These are phyloP conservation scores for Malachius bipustulatus DNA, from an alignment of 2,888 invertebrate genomes.

Conservation along the genomic window DNA sequence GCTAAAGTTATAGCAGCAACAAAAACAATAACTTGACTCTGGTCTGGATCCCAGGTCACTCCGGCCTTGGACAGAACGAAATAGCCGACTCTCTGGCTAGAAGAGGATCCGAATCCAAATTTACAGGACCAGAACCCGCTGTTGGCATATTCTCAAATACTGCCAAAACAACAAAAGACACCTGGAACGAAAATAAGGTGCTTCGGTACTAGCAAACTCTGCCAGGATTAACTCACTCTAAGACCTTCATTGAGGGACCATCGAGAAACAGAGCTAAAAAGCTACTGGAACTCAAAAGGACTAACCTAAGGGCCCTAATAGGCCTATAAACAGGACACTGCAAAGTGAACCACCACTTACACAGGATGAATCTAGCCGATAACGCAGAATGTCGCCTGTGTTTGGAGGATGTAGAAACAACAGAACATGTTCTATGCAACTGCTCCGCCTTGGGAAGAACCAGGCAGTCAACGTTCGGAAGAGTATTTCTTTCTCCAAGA, in stretches of 20 bases:
- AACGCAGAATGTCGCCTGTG: background rate
- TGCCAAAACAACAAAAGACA: background rate
- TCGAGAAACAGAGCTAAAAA: background rate
- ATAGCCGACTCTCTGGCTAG: no score
- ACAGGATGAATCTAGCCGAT: background rate
- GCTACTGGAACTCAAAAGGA: background rate
- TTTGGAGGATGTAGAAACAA: background rate
- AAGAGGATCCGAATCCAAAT: background rate
- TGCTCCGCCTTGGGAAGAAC: background rate
- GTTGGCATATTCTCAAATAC: background rate
- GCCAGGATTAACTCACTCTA: conserved; percentile 2
- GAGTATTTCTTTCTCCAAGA: no score
- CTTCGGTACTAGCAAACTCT: background rate
- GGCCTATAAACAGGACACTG: conserved; percentile 2
- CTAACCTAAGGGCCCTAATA: background rate
- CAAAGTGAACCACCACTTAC: background rate
- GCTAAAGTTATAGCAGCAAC: no score
- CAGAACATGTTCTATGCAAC: background rate
- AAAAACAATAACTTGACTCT: no score
- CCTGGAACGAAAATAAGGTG: background rate
- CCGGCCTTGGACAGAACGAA: no score
- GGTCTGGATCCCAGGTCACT: no score
- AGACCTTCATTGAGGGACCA: background rate
- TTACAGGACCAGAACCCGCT: conserved; percentile 1
- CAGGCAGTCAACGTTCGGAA: no score